Base-by-base conservation (phyloP, 2,797 vertebrate genomes). In the Argya squamiceps region DNA sequence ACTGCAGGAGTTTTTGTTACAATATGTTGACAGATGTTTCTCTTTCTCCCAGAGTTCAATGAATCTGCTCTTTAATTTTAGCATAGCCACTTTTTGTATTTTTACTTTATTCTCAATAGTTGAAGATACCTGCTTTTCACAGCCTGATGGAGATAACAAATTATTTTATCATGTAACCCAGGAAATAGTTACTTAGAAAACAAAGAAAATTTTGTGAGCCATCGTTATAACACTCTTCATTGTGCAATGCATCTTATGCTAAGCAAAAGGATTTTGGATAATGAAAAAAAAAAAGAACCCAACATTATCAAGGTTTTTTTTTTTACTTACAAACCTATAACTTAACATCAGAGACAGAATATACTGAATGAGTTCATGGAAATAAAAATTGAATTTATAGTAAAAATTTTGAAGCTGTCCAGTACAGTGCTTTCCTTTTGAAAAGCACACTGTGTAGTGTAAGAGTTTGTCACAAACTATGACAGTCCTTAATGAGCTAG, bases 1-100 rank as follows among this genome's bases (percentile, higher is more conserved):
- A 34, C 47, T 53, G 29, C 49, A 84, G 56, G 44, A 86, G 44
- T 62, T 86, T 95, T 70, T 77, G 44, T 85, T 85, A 47, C 2
- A 4, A 6, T 87, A 52, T 46, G 23, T 77, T 84, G 88, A 64
- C 74, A 95, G 53, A 83, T 89, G 68, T 93, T 96, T 94, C 27
- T 82, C 21, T 60, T 94, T 84, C 44, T 91, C 39, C 29, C 34
- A 43, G 74, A 67, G 68, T 76, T 91, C 84, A 79, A 1, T 79
- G 83, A 90, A 63, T n/a, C 34, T 58, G 34, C 52, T 91, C 55
- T 81, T 94, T 87, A 84, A 89, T 92, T 89, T 92, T 84, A 86
- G 27, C 18, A 15, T 75, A 58, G 34, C 30, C 46, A 24, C 0
- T 0, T 80, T 92, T 81, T 93, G 22, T 32, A 64, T 47, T 91